Evolutionary conservation across 2,888 invertebrate genomes (phyloP), one percentile per base, ranked within the genome.

Genomic region (Ferrisia virgata): DNA sequence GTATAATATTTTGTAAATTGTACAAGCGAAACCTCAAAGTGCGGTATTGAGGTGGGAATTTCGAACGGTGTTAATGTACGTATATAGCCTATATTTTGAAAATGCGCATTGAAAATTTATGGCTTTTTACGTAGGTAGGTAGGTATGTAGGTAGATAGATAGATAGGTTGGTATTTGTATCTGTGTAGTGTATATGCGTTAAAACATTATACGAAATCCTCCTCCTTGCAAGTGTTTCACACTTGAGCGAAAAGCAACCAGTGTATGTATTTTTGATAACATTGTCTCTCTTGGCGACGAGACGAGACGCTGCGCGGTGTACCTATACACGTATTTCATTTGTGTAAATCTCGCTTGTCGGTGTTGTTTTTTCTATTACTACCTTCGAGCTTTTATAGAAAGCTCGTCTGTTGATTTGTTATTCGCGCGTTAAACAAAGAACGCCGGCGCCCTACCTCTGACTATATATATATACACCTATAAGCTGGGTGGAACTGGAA

Each of bases 261-360:
- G 58, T 64, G 58, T 64, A 64, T 64, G 58, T 64, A 64, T 64
- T 64, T 64, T 64, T 64, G 28, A 64, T 64, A 64, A 64, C 58
- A 8, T 64, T 13, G 58, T 39, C 11, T 64, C 28, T 64, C 28
- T 11, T 43, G 43, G 43, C n/a, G n/a, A n/a, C n/a, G n/a, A n/a
- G n/a, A n/a, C n/a, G n/a, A n/a, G n/a, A n/a, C n/a, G n/a, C n/a
- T n/a, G n/a, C n/a, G n/a, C 4, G 36, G 5, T 36, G 36, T 36
- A 6, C 36, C 36, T 36, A n/a, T 36, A 8, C 47, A 18, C 9
- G 18, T n/a, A 18, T n/a, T 47, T 8, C 2, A 18, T 18, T 47
- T 40, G 40, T 40, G 40, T 40, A 40, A 47, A 47, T 47, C 8
- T 47, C 18, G 18, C 47, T 47, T 18, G 47, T 47, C 47, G n/a